phyloP scores from a whole-genome alignment of 2,113 vertebrate genomes.

The Trogon surrucura region DNA sequence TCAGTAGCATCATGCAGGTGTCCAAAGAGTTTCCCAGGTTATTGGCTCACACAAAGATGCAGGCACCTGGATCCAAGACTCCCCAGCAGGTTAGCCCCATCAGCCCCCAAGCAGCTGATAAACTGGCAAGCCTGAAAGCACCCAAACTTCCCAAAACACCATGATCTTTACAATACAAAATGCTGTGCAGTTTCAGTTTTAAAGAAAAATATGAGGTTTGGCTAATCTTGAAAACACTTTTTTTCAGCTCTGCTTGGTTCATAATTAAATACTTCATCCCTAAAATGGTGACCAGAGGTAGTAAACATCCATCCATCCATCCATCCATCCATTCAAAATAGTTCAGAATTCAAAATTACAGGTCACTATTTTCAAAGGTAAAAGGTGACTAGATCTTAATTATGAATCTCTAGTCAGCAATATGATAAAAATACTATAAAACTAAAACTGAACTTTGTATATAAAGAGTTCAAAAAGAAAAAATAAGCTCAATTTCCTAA shows the following conservation, averaged over 20 bases:
- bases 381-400: background rate
- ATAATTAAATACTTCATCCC: background rate
- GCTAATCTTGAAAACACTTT: background rate
- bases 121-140: background rate
- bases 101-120: background rate
- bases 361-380: background rate
- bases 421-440: background rate
- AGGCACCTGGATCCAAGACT: background rate
- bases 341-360: background rate
- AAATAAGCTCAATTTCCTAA: background rate
- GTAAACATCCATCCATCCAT: background rate
- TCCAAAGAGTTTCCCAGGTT: background rate
- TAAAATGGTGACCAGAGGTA: background rate
- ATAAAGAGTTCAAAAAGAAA: background rate
- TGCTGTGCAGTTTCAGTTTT: background rate
- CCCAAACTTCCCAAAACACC: background rate
- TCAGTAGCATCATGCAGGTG: background rate
- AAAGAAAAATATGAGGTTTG: background rate
- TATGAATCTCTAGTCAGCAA: background rate
- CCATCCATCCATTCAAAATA: background rate
- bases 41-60: background rate
- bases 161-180: background rate
- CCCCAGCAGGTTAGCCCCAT: background rate
- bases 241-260: background rate
- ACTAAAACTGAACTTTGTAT: background rate